Base-by-base conservation (phyloP, 2,113 vertebrate species). In the Sula dactylatra region DNA sequence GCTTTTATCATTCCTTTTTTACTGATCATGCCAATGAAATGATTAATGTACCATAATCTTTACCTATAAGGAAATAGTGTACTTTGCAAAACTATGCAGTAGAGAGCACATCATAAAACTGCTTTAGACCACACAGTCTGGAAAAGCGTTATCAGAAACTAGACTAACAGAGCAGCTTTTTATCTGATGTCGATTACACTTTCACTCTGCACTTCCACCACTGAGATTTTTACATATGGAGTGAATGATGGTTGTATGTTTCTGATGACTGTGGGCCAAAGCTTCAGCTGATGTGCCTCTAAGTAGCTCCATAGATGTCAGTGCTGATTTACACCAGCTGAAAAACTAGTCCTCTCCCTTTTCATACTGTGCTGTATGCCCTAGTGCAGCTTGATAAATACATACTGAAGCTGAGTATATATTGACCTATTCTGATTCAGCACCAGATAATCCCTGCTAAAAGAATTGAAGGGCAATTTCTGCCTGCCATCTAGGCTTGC, bases 291-390 rank as follows among this genome's bases (percentile, higher is more conserved):
- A 83, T 93, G 91, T 87, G 69, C 70, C 61, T 82, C 56, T 49
- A 29, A 93, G 91, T 85, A 73, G 91, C 89, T 94, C 82, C 5
- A 6, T 40, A 78, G 93, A 80, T 90, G 67, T 77, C 84, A 94
- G 74, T 62, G 78, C 71, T 94, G 89, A 93, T 96, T 97, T 95
- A 94, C 73, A 88, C 96, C 89, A 93, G 86, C 81, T 95, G 94
- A 95, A 88, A 92, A 95, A 88, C 81, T 34, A 50, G 91, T 80
- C 32, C 67, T 92, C 49, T 90, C 11, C 65, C 49, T 79, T 90
- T 95, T 69, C 61, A 32, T 55, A 29, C 83, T 64, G 52, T 66
- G 34, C 66, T 90, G 31, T 79, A n/a, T 86, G 78, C 40, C 55
- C 69, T 91, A 82, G 82, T 94, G 70, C 90, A 95, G 84, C 94